phyloP scores from a whole-genome alignment of 2,888 invertebrate species.

The Hirtodrosophila alboralis region DNA sequence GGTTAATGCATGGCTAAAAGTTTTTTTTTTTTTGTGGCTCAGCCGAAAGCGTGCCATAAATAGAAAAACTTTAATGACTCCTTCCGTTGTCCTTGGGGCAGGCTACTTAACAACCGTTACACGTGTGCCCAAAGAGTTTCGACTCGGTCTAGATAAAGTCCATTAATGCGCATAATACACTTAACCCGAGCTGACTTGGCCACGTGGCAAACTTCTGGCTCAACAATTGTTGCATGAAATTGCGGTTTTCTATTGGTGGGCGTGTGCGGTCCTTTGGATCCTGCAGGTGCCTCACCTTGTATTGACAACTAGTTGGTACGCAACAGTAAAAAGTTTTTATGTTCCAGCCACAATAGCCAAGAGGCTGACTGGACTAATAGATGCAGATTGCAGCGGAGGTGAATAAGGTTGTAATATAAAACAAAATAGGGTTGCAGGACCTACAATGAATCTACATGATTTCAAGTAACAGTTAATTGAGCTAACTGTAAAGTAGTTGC shows the following conservation, averaged over 20 bases:
- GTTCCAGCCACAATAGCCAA: slow-evolving; percentile 26
- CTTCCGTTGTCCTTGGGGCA: slow-evolving; percentile 23
- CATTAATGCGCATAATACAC: slow-evolving; percentile 68
- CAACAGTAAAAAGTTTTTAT: slow-evolving; percentile 55
- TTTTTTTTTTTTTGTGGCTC: slow-evolving; percentile 29
- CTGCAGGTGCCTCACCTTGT: slow-evolving; percentile 14
- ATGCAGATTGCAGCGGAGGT: slow-evolving; percentile 28
- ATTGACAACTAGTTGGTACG: slow-evolving; percentile 36
- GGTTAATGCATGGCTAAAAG: slow-evolving; percentile 43
- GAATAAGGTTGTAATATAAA: neutral
- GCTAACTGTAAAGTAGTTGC: slow-evolving; percentile 40
- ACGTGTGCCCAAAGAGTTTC: slow-evolving; percentile 62
- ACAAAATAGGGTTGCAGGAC: too few relatives aligned
- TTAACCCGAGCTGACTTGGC: slow-evolving; percentile 53
- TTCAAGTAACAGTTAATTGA: slow-evolving; percentile 51
- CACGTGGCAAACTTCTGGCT: slow-evolving; percentile 67
- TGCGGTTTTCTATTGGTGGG: slow-evolving; percentile 44
- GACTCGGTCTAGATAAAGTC: slow-evolving; percentile 40
- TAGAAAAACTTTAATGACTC: slow-evolving; percentile 51
- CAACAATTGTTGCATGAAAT: slow-evolving; percentile 75
- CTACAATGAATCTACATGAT: slow-evolving; percentile 23
- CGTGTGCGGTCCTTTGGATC: neutral
- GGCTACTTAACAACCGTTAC: slow-evolving; percentile 61
- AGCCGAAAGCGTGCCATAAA: slow-evolving; percentile 50
- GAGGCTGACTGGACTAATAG: slow-evolving; percentile 33